Base-by-base conservation (phyloP, 2,888 invertebrate genomes). In the Neocrepidodera transversa region DNA sequence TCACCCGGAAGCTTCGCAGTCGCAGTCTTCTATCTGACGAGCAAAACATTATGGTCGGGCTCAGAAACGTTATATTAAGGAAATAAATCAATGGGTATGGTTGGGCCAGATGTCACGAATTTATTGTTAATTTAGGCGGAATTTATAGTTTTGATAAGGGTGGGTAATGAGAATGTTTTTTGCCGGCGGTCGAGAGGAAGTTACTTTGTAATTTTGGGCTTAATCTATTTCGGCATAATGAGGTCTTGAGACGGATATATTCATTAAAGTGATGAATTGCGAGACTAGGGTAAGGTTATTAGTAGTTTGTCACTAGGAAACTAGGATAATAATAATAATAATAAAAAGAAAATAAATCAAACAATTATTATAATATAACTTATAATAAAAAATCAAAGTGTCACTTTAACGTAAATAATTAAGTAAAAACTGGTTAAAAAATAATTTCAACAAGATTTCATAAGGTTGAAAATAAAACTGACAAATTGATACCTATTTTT, bases 1-100 rank as follows among this genome's bases (percentile, higher is more conserved):
- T 70, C 67, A 66, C 65, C 63, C 63, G 54, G 62, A 62, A 59
- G 65, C 58, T 66, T 58, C 57, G 51, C 55, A 49, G 62, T 63
- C 59, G 64, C 63, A 66, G 65, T 58, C 63, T 66, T 53, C 56
- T 60, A 63, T 62, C 57, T 56, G 57, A 55, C 55, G 16, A 40
- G 52, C 52, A 43, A 53, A 53, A 54, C 45, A 8, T 52, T 38
- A 42, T 43, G 28, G 53, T 42, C 36, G 43, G 53, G 20, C 23
- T 17, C 43, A 36, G 51, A 57, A 49, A 48, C 49, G 56, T 60
- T 35, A 58, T 62, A 62, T 58, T 62, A 58, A 16, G n/a, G 35
- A 47, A 58, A 58, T 62, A 58, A 62, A 62, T 62, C 62, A 62
- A 58, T 62, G 54, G 51, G 49, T 58, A 58, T 54, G 53, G 57